phyloP scores from a whole-genome alignment of 2,797 vertebrate species.

The Lacerta agilis region DNA sequence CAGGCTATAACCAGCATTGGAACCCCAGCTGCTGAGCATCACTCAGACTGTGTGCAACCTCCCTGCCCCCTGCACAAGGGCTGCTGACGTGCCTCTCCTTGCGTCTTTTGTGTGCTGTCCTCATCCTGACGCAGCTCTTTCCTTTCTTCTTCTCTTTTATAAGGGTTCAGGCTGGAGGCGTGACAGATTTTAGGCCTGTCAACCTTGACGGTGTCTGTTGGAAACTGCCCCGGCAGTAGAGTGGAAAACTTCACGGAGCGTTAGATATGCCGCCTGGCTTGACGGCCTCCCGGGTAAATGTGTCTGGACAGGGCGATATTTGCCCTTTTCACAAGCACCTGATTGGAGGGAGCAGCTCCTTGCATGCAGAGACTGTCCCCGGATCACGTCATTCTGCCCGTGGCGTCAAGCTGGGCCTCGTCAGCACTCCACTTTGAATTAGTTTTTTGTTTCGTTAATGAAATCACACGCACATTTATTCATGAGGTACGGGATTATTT shows the following conservation, averaged over 20 bases:
- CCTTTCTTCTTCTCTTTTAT: not conserved
- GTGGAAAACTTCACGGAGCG: conserved; percentile 17
- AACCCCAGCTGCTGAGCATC: conserved; percentile 61
- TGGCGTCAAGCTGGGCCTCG: not conserved
- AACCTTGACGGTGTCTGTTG: conserved; percentile 35
- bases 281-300: not conserved
- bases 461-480: conserved; percentile 27
- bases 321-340: not conserved
- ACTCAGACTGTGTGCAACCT: conserved; percentile 57
- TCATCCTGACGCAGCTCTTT: conserved; percentile 59
- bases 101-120: conserved; percentile 49
- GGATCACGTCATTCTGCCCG: not conserved
- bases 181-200: not conserved
- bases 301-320: not conserved
- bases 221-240: conserved; percentile 17
- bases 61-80: conserved; percentile 26
- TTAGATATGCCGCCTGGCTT: not conserved
- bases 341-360: not conserved
- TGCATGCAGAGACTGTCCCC: not conserved
- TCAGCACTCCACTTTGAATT: conserved; percentile 10
- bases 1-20: not conserved
- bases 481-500: conserved; percentile 33
- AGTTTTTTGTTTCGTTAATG: not conserved
- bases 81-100: conserved; percentile 58
- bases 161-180: conserved; percentile 25